These are phyloP conservation scores for Calidris pugnax DNA, from an alignment of 2,113 vertebrate species.

Conservation along the genomic window DNA sequence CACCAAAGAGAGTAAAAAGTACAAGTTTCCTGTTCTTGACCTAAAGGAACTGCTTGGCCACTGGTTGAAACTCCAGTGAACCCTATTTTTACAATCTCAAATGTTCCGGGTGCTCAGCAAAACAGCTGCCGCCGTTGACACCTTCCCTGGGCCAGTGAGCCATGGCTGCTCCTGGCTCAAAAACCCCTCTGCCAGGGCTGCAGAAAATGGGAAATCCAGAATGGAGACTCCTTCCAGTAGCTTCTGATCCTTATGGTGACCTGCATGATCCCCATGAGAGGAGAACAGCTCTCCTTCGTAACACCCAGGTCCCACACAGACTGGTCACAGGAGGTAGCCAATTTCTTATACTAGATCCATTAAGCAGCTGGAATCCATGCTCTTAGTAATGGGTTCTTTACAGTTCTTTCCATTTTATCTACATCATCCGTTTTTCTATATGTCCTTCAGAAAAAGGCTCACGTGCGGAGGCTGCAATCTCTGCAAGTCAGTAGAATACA, in stretches of 20 bases:
- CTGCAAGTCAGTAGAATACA: neutral
- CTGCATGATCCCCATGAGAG: fast-evolving
- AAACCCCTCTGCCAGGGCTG: neutral
- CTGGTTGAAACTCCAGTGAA: too few species aligned
- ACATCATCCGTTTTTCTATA: neutral
- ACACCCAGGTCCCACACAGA: neutral
- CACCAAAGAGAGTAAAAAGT: neutral
- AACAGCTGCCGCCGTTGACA: fast-evolving
- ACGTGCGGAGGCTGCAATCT: neutral
- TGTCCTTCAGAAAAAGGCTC: neutral
- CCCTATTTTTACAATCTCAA: neutral
- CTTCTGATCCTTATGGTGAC: fast-evolving
- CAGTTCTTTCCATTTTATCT: too few species aligned
- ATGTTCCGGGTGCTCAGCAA: neutral
- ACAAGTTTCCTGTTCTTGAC: neutral
- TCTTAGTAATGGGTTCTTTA: neutral
- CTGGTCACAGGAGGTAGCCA: fast-evolving
- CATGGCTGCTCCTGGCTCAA: neutral
- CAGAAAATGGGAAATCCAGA: neutral
- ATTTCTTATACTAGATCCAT: neutral
- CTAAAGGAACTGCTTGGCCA: neutral
- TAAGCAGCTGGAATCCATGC: neutral
- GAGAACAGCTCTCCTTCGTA: neutral
- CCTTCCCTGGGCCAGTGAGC: neutral
- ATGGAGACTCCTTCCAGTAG: neutral